Base-by-base conservation (phyloP, 1,140 invertebrate genomes). In the Palaemon carinicauda region DNA sequence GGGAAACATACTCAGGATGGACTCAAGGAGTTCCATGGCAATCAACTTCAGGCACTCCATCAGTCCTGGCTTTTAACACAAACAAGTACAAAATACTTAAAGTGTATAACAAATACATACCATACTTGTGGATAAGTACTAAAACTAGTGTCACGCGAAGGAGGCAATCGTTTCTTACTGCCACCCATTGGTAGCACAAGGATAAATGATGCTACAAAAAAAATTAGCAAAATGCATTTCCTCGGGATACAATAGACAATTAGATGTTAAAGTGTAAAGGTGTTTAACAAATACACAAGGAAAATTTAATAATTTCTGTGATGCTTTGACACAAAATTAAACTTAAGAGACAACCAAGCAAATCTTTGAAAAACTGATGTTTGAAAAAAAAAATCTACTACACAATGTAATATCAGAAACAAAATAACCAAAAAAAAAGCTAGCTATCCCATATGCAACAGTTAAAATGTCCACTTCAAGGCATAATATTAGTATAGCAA, bases 41-140 rank as follows among this genome's bases (percentile, higher is more conserved):
- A 99, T 98, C 3, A 98, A 98, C 89, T 97, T 94, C 5, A 97
- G 98, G 95, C 99, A 98, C 92, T 99, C 98, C 15, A 96, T 97
- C 92, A 99, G 97, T 9, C 97, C 97, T 27, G 96, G 93, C 54
- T 99, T 82, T 82, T 65, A 71, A 65, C 41, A 21, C 19, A 80
- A 50, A 84, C n/a, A 54, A 53, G 52, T 53, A 82, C 19, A 80
- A 80, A 54, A 56, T n/a, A 80, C 53, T 53, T n/a, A 60, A 78
- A 12, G 27, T 54, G 19, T 27, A 80, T 19, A 80, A 60, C 24
- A 60, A 60, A 29, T 12, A 9, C 10, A 41, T 41, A 41, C n/a
- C 29, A 9, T 60, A 21, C 56, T 60, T 27, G 19, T 60, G 56
- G 5, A 21, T 17, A 41, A 41, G 41, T 41, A 41, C 41, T 41